These are phyloP conservation scores for Cephalopachus bancanus DNA, from an alignment of 2,797 vertebrate species.

Conservation along the genomic window DNA sequence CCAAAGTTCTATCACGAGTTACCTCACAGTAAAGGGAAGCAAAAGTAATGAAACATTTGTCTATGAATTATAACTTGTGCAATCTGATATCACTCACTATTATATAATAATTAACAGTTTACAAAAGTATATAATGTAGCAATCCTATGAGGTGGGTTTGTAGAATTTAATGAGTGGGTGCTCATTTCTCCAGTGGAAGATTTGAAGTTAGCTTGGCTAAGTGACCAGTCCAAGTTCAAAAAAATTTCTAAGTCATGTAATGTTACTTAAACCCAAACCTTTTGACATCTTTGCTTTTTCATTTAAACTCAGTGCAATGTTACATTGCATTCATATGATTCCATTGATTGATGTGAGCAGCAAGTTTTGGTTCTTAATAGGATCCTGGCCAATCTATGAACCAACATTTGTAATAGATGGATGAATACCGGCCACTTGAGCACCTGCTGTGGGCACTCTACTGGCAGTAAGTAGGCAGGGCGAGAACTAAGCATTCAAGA, in stretches of 20 bases:
- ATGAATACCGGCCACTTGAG: too few relatives aligned
- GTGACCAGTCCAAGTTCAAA: not conserved
- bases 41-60: not conserved
- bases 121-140: not conserved
- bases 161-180: slow-evolving; percentile 2
- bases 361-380: not conserved
- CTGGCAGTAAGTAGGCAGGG: not conserved
- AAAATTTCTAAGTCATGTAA: not conserved
- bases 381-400: not conserved
- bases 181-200: not conserved
- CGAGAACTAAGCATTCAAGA: not conserved
- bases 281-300: not conserved
- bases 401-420: not conserved
- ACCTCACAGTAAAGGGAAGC: not conserved
- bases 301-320: not conserved
- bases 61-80: not conserved
- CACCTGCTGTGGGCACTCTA: not conserved
- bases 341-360: not conserved
- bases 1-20: not conserved
- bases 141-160: not conserved
- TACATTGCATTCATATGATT: not conserved
- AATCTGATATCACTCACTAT: not conserved
- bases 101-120: not conserved
- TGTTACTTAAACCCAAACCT: not conserved
- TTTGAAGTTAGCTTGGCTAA: not conserved